Evolutionary conservation across 2,888 invertebrate genomes (phyloP).

Genomic region (Eristalinus aeneus): DNA sequence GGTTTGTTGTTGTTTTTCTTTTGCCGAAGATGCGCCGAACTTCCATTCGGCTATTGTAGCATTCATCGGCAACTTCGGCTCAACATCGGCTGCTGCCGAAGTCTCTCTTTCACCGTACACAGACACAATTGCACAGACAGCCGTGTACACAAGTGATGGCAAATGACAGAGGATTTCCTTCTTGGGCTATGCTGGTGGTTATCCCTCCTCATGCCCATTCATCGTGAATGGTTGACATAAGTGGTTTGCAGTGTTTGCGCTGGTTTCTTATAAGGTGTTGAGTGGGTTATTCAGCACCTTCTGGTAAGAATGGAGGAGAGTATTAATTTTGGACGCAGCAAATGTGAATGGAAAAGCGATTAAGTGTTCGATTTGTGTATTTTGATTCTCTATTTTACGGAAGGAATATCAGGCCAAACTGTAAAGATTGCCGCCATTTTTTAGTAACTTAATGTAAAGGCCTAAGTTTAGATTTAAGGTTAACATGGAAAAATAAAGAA

Average conservation of each 20-base stretch:
- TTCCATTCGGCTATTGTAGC: constrained; percentile 17
- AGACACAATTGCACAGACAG: neutral
- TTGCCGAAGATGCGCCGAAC: constrained; percentile 39
- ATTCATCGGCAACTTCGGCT: neutral
- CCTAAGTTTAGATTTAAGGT: too few species aligned
- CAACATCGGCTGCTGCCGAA: constrained; percentile 34
- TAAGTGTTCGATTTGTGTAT: too few species aligned
- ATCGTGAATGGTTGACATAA: constrained; percentile 42
- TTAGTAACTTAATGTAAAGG: too few species aligned
- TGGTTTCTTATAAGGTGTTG: neutral
- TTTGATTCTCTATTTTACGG: too few species aligned
- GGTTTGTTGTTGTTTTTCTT: constrained; percentile 20
- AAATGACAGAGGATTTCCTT: constrained; percentile 28
- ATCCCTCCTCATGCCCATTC: neutral
- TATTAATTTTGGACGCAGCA: neutral
- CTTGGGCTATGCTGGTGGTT: constrained; percentile 7
- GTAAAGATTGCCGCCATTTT: too few species aligned
- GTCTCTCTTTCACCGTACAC: constrained; percentile 1
- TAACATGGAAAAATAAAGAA: too few species aligned
- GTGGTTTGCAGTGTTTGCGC: constrained; percentile 38
- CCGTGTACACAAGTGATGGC: neutral
- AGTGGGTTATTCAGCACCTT: neutral
- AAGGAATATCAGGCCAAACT: too few species aligned
- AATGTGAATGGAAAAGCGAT: too few species aligned
- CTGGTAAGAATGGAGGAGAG: neutral